phyloP scores from a whole-genome alignment of 2,113 vertebrate genomes.

The Ginglymostoma cirratum region DNA sequence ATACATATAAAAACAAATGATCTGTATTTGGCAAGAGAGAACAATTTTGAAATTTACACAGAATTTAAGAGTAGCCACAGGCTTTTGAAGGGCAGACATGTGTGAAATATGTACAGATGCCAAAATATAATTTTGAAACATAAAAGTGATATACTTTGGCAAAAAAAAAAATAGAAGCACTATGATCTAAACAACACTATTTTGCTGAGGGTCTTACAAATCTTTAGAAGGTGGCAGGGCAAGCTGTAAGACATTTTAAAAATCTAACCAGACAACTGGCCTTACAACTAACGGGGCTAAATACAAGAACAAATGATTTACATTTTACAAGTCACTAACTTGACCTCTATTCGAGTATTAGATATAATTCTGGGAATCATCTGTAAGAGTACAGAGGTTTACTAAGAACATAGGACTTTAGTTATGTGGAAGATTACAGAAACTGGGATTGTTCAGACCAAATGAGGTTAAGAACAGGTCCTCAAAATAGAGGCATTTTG shows the following conservation, averaged over 20 bases:
- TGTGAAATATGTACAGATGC: background rate
- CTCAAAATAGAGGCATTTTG: background rate
- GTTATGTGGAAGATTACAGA: background rate
- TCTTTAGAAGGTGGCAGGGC: background rate
- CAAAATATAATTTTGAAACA: background rate
- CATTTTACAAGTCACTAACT: background rate
- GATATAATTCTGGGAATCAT: background rate
- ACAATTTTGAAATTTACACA: too few species aligned
- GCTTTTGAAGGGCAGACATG: background rate
- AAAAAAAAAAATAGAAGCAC: background rate
- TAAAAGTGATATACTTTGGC: background rate
- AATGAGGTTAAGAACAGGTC: background rate
- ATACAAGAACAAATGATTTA: too few species aligned
- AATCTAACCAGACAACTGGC: background rate
- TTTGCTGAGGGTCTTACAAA: background rate
- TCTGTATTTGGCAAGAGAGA: too few species aligned
- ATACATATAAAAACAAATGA: background rate
- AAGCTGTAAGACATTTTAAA: background rate
- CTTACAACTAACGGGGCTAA: background rate
- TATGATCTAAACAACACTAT: background rate
- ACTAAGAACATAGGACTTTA: background rate
- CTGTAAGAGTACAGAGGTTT: background rate
- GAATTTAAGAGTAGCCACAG: background rate
- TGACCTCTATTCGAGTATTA: too few species aligned
- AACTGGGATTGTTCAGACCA: background rate